Conservation (phyloP, 2,888 invertebrate species). For the Choreutis nemorana region DNA sequence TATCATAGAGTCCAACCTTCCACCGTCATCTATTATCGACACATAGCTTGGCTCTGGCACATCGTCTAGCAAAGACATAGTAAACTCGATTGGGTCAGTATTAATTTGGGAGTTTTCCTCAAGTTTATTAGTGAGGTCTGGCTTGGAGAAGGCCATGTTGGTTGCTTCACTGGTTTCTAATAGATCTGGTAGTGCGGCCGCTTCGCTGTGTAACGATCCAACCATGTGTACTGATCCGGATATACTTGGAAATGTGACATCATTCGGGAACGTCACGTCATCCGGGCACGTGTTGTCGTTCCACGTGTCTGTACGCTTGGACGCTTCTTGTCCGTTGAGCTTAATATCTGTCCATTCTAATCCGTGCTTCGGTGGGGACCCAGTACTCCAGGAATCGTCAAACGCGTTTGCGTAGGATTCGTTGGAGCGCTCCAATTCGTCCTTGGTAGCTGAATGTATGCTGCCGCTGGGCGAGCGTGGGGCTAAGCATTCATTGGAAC, state of each 20-base stretch:
- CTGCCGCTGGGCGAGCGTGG: conserved; percentile 36
- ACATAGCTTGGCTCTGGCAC: conserved; percentile 42
- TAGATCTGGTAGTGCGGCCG: conserved; percentile 44
- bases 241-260: conserved; percentile 82
- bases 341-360: conserved; percentile 42
- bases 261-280: conserved; percentile 83
- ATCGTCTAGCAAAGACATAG: conserved; percentile 24
- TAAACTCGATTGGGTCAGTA: conserved; percentile 16
- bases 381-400: conserved; percentile 45
- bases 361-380: conserved; percentile 17
- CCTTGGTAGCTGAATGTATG: conserved; percentile 38
- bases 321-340: conserved; percentile 15
- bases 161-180: conserved; percentile 41
- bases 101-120: conserved; percentile 21
- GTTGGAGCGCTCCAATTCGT: conserved; percentile 52
- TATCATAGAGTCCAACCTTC: conserved; percentile 69
- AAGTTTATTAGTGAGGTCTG: conserved; percentile 45
- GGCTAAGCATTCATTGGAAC: conserved; percentile 57
- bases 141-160: conserved; percentile 28
- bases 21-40: conserved; percentile 54
- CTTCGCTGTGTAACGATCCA: conserved; percentile 72
- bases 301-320: conserved; percentile 73
- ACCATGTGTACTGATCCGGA: conserved; percentile 78
- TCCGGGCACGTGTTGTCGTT: conserved; percentile 82
- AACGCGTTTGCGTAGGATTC: conserved; percentile 53